Percentiles rank a stretch among this genome's conserved stretches.
phyloP scores from a whole-genome alignment of 1,140 invertebrate genomes.

The Drosophila murphyi region DNA sequence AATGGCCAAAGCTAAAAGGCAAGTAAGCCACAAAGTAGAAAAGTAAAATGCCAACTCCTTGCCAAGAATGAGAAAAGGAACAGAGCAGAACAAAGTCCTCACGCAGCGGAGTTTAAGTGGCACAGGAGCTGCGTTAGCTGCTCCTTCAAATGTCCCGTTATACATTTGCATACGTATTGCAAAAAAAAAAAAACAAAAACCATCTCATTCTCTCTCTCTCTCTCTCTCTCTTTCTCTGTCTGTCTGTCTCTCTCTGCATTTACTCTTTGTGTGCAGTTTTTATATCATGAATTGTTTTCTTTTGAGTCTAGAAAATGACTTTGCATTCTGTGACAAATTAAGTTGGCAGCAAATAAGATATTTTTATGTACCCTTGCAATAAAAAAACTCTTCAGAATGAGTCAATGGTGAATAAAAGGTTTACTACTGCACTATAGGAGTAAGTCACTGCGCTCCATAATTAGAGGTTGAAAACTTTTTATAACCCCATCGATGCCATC shows the following conservation, averaged over 20 bases:
- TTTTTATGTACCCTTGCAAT: constrained; percentile 49
- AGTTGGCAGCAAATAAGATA: constrained; percentile 78
- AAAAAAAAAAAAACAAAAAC: constrained; percentile 33
- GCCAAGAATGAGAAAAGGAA: constrained; percentile 44
- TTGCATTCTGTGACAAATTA: constrained; percentile 79
- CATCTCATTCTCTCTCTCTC: constrained; percentile 38
- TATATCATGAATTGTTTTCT: constrained; percentile 78
- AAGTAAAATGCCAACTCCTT: constrained; percentile 78
- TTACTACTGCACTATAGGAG: neutral
- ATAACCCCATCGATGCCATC: neutral
- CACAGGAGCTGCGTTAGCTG: constrained; percentile 45
- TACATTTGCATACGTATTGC: constrained; percentile 78
- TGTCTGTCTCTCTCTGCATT: constrained; percentile 14
- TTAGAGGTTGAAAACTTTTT: constrained; percentile 2
- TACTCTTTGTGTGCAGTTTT: constrained; percentile 70
- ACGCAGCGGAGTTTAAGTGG: constrained; percentile 76
- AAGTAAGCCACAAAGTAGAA: constrained; percentile 81
- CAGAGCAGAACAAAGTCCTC: constrained; percentile 48
- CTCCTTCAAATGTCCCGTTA: constrained; percentile 49
- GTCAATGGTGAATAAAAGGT: constrained; percentile 2
- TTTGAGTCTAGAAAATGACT: constrained; percentile 56
- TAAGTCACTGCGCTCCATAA: constrained; percentile 1
- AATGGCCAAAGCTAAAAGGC: constrained; percentile 79
- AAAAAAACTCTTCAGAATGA: neutral
- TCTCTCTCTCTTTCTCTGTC: constrained; percentile 12